phyloP scores from a whole-genome alignment of 2,113 vertebrate genomes.

The Megaptera novaeangliae region DNA sequence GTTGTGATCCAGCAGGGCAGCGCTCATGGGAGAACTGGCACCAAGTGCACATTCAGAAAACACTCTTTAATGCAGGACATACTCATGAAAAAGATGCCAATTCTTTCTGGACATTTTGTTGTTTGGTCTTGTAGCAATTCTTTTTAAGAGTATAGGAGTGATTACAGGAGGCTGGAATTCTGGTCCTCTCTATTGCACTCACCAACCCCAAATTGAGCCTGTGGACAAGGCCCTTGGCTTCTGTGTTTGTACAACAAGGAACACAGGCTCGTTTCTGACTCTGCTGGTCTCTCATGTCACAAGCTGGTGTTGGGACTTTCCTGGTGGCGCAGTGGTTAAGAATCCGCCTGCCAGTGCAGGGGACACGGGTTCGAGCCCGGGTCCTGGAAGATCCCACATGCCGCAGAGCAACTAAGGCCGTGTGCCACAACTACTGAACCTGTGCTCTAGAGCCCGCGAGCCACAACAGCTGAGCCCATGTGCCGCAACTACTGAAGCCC shows the following conservation, averaged over 20 bases:
- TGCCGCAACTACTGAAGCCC: no score
- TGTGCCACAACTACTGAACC: no score
- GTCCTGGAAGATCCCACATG: no score
- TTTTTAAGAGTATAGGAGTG: background rate
- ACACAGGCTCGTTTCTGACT: background rate
- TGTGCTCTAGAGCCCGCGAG: no score
- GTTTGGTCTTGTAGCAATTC: background rate
- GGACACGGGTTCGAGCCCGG: no score
- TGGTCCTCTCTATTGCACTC: background rate
- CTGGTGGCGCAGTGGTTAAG: no score
- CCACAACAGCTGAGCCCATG: no score
- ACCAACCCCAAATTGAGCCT: background rate
- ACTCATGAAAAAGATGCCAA: background rate
- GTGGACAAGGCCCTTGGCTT: background rate
- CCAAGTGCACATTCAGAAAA: background rate
- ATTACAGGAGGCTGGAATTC: background rate
- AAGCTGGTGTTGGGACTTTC: background rate
- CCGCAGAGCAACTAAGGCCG: no score
- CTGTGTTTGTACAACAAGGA: background rate
- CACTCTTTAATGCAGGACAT: background rate
- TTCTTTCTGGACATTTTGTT: background rate
- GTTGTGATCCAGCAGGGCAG: background rate
- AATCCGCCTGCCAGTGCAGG: no score
- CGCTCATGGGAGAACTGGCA: background rate
- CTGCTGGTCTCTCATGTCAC: background rate